Conservation (phyloP, 2,888 invertebrate genomes). For the Dromius quadrimaculatus region DNA sequence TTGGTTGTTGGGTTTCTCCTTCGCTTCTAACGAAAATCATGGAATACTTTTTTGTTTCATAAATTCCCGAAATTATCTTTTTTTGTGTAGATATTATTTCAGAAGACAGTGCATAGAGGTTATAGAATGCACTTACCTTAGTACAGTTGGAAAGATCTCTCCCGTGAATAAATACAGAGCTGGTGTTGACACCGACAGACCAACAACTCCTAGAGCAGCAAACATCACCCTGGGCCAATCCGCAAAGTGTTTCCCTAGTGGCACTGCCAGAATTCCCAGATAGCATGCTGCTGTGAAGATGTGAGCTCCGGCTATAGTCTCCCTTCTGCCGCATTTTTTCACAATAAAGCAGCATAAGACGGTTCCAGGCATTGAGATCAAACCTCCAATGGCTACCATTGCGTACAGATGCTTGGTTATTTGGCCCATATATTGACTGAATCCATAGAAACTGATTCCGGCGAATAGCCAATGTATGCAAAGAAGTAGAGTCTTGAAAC, state of each 20-base stretch:
- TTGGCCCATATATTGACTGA: slow-evolving; percentile 72
- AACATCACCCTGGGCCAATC: slow-evolving; percentile 72
- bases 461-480: slow-evolving; percentile 72
- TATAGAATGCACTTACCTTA: slow-evolving; percentile 60
- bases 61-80: too few species aligned
- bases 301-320: slow-evolving; percentile 68
- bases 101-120: too few species aligned
- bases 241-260: slow-evolving; percentile 64
- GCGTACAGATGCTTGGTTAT: slow-evolving; percentile 71
- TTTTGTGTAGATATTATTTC: too few species aligned
- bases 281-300: slow-evolving; percentile 68
- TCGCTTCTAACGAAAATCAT: too few species aligned
- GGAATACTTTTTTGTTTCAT: too few species aligned
- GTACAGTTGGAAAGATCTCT: slow-evolving; percentile 83
- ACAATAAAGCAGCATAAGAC: slow-evolving; percentile 69
- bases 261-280: slow-evolving; percentile 68
- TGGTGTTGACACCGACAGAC: slow-evolving; percentile 72
- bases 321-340: slow-evolving; percentile 68
- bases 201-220: slow-evolving; percentile 75
- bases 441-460: slow-evolving; percentile 72
- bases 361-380: slow-evolving; percentile 70
- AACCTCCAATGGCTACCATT: slow-evolving; percentile 69
- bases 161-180: slow-evolving; percentile 81
- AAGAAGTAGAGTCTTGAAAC: slow-evolving; percentile 67
- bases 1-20: too few species aligned